Percentiles rank a stretch among this genome's conserved stretches.
Evolutionary conservation across 2,113 vertebrate genomes (phyloP).

Genomic region (Laterallus jamaicensis): DNA sequence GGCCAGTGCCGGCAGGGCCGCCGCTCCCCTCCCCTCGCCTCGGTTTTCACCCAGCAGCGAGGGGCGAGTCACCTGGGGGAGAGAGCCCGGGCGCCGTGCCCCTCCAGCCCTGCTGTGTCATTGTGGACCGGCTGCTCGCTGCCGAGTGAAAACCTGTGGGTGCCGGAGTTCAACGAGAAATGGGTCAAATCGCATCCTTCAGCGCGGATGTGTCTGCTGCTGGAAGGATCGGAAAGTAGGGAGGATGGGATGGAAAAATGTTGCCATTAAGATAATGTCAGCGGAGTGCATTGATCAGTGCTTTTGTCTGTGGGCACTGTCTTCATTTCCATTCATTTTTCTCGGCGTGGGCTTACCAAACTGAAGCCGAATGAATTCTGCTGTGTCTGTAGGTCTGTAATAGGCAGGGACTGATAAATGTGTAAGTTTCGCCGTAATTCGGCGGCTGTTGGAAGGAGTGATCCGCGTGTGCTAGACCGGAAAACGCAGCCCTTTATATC

Average conservation of each 20-base stretch:
- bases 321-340: constrained; percentile 21
- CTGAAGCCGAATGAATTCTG: neutral
- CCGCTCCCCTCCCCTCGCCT: neutral
- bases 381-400: neutral
- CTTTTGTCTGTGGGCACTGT: constrained; percentile 55
- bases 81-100: neutral
- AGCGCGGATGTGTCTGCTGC: constrained; percentile 13
- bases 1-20: neutral
- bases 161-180: constrained; percentile 56
- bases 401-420: neutral
- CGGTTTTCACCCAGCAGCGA: neutral
- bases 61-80: constrained; percentile 13
- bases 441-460: neutral
- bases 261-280: constrained; percentile 19
- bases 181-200: constrained; percentile 43
- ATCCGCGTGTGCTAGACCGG: neutral
- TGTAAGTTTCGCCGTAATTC: neutral
- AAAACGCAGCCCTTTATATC: neutral
- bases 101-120: constrained; percentile 75
- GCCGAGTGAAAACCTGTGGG: constrained; percentile 15
- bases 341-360: constrained; percentile 14
- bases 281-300: constrained; percentile 7
- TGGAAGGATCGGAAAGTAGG: constrained; percentile 35
- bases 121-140: constrained; percentile 45
- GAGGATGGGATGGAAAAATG: constrained; percentile 9